Evolutionary conservation across 2,888 invertebrate genomes (phyloP).

Genomic region (Hetaerina titia): DNA sequence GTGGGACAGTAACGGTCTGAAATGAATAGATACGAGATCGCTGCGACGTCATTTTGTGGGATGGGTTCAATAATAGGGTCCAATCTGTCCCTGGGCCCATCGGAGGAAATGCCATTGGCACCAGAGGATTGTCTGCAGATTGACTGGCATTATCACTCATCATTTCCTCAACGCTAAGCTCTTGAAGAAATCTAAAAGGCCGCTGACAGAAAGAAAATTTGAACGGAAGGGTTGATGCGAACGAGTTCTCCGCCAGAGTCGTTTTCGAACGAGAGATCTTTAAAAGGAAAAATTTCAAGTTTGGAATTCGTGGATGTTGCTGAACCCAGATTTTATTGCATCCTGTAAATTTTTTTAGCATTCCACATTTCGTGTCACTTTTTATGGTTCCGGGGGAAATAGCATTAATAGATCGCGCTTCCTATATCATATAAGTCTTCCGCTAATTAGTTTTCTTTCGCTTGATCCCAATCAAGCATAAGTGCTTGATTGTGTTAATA

Average conservation of each 20-base stretch:
- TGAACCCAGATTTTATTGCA: background rate
- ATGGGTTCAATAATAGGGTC: background rate
- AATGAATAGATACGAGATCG: background rate
- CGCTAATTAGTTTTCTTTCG: background rate
- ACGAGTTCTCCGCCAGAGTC: background rate
- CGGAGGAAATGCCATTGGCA: background rate
- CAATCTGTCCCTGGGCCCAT: background rate
- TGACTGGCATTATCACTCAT: background rate
- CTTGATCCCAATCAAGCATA: background rate
- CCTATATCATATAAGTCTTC: background rate
- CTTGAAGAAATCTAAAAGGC: background rate
- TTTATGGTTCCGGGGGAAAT: background rate
- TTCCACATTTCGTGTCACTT: background rate
- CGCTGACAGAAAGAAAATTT: background rate
- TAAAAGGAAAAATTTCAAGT: background rate
- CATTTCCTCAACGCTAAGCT: background rate
- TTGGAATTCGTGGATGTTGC: background rate
- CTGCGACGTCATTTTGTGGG: background rate
- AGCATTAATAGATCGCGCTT: background rate
- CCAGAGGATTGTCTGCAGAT: background rate
- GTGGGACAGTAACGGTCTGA: slow-evolving; percentile 8
- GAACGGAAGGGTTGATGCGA: background rate
- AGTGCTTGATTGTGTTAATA: background rate
- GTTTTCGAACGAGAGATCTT: background rate
- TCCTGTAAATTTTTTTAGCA: background rate